Conservation (phyloP, 37 sponge, comb jelly and placozoan genomes). For the Chondrosia reniformis region DNA sequence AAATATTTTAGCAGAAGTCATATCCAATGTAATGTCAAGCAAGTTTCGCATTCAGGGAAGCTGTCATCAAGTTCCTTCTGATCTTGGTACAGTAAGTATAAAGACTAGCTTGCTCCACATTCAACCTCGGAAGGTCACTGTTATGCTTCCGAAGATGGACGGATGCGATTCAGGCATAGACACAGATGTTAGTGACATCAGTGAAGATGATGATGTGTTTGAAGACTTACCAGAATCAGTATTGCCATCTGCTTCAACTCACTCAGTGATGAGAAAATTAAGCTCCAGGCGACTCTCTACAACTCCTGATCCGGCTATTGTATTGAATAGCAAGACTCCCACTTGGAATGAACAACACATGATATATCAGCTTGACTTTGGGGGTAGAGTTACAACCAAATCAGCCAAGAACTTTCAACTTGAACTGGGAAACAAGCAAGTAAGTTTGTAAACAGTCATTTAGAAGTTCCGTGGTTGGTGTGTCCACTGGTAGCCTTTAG, state of each 20-base stretch:
- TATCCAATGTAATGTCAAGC: constrained; percentile 81
- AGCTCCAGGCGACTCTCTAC: constrained; percentile 17
- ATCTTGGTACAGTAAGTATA: constrained; percentile 72
- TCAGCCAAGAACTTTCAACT: constrained; percentile 95
- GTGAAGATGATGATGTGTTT: constrained; percentile 13
- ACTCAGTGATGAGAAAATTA: neutral
- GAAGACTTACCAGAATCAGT: neutral
- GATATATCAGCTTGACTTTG: constrained; percentile 95
- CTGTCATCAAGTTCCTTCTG: constrained; percentile 36
- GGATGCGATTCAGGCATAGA: constrained; percentile 75
- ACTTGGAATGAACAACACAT: constrained; percentile 92
- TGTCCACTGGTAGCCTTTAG: too few species aligned
- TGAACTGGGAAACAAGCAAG: constrained; percentile 75
- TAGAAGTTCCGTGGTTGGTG: neutral
- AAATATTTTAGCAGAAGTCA: constrained; percentile 65
- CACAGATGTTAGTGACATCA: constrained; percentile 18
- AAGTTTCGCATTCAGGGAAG: constrained; percentile 84
- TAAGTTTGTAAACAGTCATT: neutral
- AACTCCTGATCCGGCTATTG: constrained; percentile 52
- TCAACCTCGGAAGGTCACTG: constrained; percentile 82
- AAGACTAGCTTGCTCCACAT: constrained; percentile 92
- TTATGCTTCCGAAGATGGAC: constrained; percentile 58
- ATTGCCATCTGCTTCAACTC: neutral
- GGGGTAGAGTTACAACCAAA: constrained; percentile 85
- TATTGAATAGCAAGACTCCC: constrained; percentile 85